These are phyloP conservation scores for Agonopterix subpropinquella DNA, from an alignment of 2,888 invertebrate species.

Conservation along the genomic window DNA sequence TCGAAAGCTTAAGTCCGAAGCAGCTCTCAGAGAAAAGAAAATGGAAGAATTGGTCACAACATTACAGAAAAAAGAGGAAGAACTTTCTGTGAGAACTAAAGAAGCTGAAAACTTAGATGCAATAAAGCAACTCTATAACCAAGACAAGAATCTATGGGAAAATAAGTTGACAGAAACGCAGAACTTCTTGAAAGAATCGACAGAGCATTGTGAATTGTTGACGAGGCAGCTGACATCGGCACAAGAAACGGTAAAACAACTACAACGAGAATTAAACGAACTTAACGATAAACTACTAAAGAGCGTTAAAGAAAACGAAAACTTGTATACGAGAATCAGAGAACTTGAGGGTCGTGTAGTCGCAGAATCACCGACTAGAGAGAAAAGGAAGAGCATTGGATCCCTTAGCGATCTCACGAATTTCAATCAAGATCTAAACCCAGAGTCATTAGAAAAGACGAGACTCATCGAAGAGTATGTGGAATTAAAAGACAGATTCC, in stretches of 20 bases:
- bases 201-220: slow-evolving; percentile 78
- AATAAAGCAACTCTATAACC: slow-evolving; percentile 75
- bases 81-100: slow-evolving; percentile 81
- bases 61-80: slow-evolving; percentile 86
- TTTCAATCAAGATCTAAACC: slow-evolving; percentile 84
- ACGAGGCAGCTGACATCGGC: slow-evolving; percentile 80
- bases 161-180: slow-evolving; percentile 80
- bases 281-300: slow-evolving; percentile 80
- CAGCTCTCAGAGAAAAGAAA: slow-evolving; percentile 81
- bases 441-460: slow-evolving; percentile 83
- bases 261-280: slow-evolving; percentile 81
- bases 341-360: slow-evolving; percentile 80
- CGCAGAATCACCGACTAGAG: slow-evolving; percentile 69
- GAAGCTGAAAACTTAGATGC: slow-evolving; percentile 81
- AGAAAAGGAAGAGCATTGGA: slow-evolving; percentile 81
- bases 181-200: slow-evolving; percentile 80
- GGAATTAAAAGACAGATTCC: slow-evolving; percentile 84
- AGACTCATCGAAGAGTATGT: slow-evolving; percentile 87
- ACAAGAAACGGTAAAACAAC: slow-evolving; percentile 78
- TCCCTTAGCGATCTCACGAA: slow-evolving; percentile 89
- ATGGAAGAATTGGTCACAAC: slow-evolving; percentile 85
- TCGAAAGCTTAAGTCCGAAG: slow-evolving; percentile 82
- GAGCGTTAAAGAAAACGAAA: slow-evolving; percentile 86
- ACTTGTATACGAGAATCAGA: slow-evolving; percentile 80
- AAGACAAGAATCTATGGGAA: slow-evolving; percentile 82